These are phyloP conservation scores for Austrolebias charrua DNA, from an alignment of 2,797 vertebrate species.

Conservation along the genomic window DNA sequence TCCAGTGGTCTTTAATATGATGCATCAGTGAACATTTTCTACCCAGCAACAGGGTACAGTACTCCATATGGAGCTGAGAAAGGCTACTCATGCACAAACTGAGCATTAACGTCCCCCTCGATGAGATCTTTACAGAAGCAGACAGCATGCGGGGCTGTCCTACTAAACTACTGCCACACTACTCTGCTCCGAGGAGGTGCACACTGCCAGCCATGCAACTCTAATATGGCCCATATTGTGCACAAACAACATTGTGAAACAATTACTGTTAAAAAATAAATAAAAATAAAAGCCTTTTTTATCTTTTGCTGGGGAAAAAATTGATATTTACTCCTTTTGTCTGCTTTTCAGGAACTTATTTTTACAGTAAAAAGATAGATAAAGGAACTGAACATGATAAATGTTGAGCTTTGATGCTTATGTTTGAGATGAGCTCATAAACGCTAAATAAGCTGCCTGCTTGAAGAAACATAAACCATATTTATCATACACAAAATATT, in stretches of 20 bases:
- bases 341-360: too few species aligned
- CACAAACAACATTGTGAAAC: background rate
- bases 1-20: background rate
- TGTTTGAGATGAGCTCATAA: too few species aligned
- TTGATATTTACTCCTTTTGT: too few species aligned
- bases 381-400: too few species aligned
- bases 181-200: constrained; percentile 24
- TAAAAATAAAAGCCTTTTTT: too few species aligned
- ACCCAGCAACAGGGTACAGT: constrained; percentile 68
- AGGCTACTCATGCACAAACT: constrained; percentile 60
- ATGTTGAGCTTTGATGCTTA: too few species aligned
- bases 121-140: constrained; percentile 55
- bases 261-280: too few species aligned
- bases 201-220: constrained; percentile 13
- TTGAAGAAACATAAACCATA: too few species aligned
- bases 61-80: constrained; percentile 64
- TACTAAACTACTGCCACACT: constrained; percentile 48
- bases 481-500: too few species aligned
- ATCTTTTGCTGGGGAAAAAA: too few species aligned
- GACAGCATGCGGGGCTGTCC: constrained; percentile 55
- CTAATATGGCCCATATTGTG: constrained; percentile 19
- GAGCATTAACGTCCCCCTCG: constrained; percentile 71
- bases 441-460: too few species aligned
- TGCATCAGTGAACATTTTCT: constrained; percentile 35
- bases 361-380: too few species aligned